Base-by-base conservation (phyloP, 2,888 invertebrate species). In the Auanema sp. region DNA sequence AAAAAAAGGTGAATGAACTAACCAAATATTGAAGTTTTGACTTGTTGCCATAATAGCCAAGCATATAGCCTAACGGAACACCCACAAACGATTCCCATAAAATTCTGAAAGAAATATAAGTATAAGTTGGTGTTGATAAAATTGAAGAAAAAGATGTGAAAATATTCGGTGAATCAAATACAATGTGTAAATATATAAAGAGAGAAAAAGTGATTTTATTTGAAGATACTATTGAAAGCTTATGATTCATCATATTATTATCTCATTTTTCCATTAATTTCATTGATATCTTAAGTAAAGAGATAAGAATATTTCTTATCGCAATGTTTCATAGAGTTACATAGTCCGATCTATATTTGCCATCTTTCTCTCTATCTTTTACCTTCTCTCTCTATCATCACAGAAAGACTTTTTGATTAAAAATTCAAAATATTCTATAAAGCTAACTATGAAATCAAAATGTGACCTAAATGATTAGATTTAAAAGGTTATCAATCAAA, bases 81-180 rank as follows among this genome's bases (percentile, higher is more conserved):
- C 79, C 79, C 43, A 79, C 69, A 24, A 77, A 67, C 6, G 76
- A 61, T 64, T 79, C 79, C 60, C 65, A 75, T 1, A 79, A 47
- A 25, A 79, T 67, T 65, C 79, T 70, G n/a, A n/a, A n/a, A n/a
- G n/a, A 62, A 68, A 59, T 44, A 65, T 47, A 5, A 8, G 43
- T 43, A 33, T 33, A 33, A 33, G 33, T 33, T 33, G 33, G 14
- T 12, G 14, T 50, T 10, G 11, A 50, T 14, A 16, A 14, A 10
- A 16, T 50, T 16, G 11, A 16, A 50, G 16, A 52, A 12, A 52
- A 21, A 21, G 24, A 16, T 24, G 18, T n/a, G n/a, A n/a, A n/a
- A n/a, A 52, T 5, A 52, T 21, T 52, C 52, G 18, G 23, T 52
- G 33, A 33, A 33, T 33, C 33, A 33, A 33, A 33, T 8, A 8